Percentiles rank a stretch among this genome's conserved stretches.
phyloP scores from a whole-genome alignment of 2,113 vertebrate species.

The Diphyllodes magnificus region DNA sequence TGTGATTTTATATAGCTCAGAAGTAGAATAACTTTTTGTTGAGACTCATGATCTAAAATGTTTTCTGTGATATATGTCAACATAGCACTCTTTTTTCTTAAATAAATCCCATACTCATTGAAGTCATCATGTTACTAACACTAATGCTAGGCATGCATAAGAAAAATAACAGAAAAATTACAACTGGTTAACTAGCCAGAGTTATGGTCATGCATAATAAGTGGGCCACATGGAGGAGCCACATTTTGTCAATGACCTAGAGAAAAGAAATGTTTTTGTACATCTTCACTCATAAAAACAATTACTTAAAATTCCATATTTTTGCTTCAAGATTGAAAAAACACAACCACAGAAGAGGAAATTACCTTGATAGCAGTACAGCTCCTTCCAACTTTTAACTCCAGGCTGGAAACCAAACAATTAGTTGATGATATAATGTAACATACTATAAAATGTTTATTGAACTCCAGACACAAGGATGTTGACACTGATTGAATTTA shows the following conservation, averaged over 20 bases:
- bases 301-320: not conserved
- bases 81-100: not conserved
- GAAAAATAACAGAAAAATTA: slow-evolving; percentile 53
- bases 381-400: not conserved
- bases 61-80: not conserved
- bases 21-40: not conserved
- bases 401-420: not conserved
- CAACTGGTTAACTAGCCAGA: slow-evolving; percentile 36
- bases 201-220: not conserved
- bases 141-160: not conserved
- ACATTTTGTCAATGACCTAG: not conserved
- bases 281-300: not conserved
- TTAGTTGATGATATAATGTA: not conserved
- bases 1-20: slow-evolving; percentile 3
- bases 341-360: not conserved
- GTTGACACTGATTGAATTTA: not conserved
- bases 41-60: slow-evolving; percentile 23
- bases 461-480: not conserved
- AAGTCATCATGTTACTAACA: slow-evolving; percentile 36
- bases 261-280: not conserved
- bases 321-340: not conserved
- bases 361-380: not conserved
- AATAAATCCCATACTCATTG: not conserved
- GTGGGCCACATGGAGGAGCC: not conserved
- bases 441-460: not conserved